A percentile compares a stretch with the other conserved stretches of the same genome.
Conservation (phyloP, 2,113 vertebrate species). For the Larimichthys polyactis region DNA sequence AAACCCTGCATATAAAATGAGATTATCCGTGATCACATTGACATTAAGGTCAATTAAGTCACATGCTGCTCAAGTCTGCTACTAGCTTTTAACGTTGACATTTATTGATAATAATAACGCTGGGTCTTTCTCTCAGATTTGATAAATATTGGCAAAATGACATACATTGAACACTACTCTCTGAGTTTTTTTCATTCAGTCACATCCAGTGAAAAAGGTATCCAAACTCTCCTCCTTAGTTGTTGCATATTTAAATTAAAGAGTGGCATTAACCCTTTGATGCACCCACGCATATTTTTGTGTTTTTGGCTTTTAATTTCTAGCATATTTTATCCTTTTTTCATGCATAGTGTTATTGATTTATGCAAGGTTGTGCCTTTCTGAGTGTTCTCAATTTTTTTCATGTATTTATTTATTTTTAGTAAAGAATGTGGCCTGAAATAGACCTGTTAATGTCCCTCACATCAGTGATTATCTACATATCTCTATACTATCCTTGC, state of each 20-base stretch:
- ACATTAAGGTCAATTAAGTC: slow-evolving; percentile 33
- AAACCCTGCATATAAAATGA: slow-evolving; percentile 25
- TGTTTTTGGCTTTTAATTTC: no score
- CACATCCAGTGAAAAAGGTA: background rate
- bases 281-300: no score
- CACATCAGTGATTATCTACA: no score
- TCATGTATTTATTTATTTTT: no score
- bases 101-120: background rate
- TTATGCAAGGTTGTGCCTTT: no score
- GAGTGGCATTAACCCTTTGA: background rate
- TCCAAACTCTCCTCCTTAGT: background rate
- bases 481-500: no score
- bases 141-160: background rate
- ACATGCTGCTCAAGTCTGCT: background rate
- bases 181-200: background rate
- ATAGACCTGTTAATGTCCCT: no score
- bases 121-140: background rate
- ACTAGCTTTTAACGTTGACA: background rate
- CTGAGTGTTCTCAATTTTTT: no score
- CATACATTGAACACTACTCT: background rate
- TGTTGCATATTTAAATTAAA: background rate
- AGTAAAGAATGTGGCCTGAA: no score
- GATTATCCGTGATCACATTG: slow-evolving; percentile 36
- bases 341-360: no score
- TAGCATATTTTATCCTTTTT: no score